Percentiles rank a stretch among this genome's conserved stretches.
These are phyloP conservation scores for Eremobia ochroleuca DNA, from an alignment of 2,888 invertebrate genomes.

Conservation along the genomic window DNA sequence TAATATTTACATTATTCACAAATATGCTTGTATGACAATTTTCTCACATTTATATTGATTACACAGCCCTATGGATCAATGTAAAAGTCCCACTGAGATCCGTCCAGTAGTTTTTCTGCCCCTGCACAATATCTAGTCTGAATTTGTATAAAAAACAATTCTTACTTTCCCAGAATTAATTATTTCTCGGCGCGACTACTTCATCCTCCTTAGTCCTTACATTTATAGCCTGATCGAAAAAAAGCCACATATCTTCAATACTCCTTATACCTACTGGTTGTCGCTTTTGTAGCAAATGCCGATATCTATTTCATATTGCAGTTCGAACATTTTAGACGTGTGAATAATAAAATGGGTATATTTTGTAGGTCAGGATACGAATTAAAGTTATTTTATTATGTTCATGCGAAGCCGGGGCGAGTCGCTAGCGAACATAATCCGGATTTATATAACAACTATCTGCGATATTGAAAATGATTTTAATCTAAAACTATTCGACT, in stretches of 20 bases:
- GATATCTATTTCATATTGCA: slow-evolving; percentile 13
- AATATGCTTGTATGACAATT: neutral
- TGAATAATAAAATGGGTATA: slow-evolving; percentile 25
- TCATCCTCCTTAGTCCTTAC: neutral
- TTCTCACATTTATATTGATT: slow-evolving; percentile 56
- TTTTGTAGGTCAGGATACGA: slow-evolving; percentile 16
- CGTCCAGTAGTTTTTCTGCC: slow-evolving; percentile 63
- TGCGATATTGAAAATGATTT: slow-evolving; percentile 58
- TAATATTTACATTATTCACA: neutral
- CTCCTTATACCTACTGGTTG: neutral
- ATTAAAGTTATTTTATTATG: slow-evolving; percentile 48
- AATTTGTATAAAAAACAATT: slow-evolving; percentile 22
- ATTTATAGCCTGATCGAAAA: neutral
- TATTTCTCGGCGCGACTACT: slow-evolving; percentile 6
- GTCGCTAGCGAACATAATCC: slow-evolving; percentile 62
- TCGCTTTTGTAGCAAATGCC: neutral
- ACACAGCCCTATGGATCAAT: slow-evolving; percentile 59
- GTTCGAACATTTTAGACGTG: neutral
- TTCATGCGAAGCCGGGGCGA: slow-evolving; percentile 45
- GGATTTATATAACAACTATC: slow-evolving; percentile 63
- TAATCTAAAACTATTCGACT: slow-evolving; percentile 51
- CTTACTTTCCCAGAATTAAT: neutral
- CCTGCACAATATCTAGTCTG: slow-evolving; percentile 37
- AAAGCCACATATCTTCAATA: neutral
- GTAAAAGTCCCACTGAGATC: slow-evolving; percentile 64